These are phyloP conservation scores for Andrena cerasifolii DNA, from an alignment of 1,140 invertebrate species.

Conservation along the genomic window DNA sequence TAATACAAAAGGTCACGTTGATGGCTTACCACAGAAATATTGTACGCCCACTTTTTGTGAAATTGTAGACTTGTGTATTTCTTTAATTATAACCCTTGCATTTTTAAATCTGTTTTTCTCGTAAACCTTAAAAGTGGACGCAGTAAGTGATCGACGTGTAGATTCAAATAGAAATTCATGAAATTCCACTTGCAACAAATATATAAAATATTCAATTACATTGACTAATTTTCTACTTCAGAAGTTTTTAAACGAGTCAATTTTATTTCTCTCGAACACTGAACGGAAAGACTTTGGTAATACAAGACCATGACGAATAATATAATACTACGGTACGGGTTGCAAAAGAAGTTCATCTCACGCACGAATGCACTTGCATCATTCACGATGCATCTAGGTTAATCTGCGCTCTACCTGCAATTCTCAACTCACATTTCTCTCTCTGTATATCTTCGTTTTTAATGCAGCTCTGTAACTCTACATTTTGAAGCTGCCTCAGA, in stretches of 20 bases:
- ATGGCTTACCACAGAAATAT: no score
- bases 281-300: neutral
- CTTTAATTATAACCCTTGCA: no score
- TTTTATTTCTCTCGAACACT: neutral
- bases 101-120: no score
- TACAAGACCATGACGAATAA: neutral
- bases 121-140: no score
- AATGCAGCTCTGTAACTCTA: constrained; percentile 2
- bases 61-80: no score
- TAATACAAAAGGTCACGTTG: no score
- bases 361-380: constrained; percentile 39
- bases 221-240: neutral
- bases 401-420: constrained; percentile 28
- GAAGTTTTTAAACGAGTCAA: neutral
- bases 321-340: neutral
- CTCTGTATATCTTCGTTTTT: neutral
- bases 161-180: no score
- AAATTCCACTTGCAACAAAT: no score
- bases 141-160: no score
- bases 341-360: constrained; percentile 10
- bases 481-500: neutral
- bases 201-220: neutral
- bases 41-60: no score
- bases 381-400: constrained; percentile 49
- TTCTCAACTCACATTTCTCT: neutral